Percentiles rank a stretch among this genome's conserved stretches.
Evolutionary conservation across 2,797 vertebrate species (phyloP).

Genomic region (Spea hammondii): DNA sequence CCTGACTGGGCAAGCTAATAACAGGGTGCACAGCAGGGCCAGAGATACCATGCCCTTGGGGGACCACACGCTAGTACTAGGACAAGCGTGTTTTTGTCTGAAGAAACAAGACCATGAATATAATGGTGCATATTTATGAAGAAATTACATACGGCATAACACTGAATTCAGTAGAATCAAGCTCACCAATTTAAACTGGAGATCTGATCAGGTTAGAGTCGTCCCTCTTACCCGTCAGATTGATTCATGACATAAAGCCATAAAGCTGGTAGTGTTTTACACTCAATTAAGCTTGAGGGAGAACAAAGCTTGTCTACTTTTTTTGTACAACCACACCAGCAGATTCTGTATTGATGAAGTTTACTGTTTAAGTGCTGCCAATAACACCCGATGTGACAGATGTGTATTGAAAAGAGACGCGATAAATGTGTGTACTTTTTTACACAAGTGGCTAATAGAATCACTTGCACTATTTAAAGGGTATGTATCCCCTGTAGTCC

Average conservation of each 20-base stretch:
- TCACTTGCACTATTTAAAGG: conserved; percentile 24
- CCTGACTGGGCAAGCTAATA: too few species aligned
- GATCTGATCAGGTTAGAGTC: too few species aligned
- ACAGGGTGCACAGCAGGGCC: too few species aligned
- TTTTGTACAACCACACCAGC: background rate
- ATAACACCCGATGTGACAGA: conserved; percentile 6
- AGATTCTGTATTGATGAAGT: background rate
- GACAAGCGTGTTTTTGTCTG: too few species aligned
- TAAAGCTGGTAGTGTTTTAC: background rate
- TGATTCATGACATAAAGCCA: background rate
- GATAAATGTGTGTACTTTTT: conserved; percentile 11
- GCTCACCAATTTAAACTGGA: too few species aligned
- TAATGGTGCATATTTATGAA: too few species aligned
- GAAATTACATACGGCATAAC: too few species aligned
- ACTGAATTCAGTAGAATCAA: too few species aligned
- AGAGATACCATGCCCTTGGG: too few species aligned
- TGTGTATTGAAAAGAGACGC: conserved; percentile 16
- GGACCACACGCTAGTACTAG: too few species aligned
- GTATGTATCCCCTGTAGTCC: background rate
- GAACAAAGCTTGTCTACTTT: background rate
- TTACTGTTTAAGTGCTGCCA: conserved; percentile 5
- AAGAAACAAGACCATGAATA: too few species aligned
- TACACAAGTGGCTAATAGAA: background rate
- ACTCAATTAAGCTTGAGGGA: background rate
- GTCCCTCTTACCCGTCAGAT: too few species aligned